Percentiles rank a stretch among this genome's conserved stretches.
Evolutionary conservation across 2,797 vertebrate genomes (phyloP).

Genomic region (Danio kyathit): DNA sequence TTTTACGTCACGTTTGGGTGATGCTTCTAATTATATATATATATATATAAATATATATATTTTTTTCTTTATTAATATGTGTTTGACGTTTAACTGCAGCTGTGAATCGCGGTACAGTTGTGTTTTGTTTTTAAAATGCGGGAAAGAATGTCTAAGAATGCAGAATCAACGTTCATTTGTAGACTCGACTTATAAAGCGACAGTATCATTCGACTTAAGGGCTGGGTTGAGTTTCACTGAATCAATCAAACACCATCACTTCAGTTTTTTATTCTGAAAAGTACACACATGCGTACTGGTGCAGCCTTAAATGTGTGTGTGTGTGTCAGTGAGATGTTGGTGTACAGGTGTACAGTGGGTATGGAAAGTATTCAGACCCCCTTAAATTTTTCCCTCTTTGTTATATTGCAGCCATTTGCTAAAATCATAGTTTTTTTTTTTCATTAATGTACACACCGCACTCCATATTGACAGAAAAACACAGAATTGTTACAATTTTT

Average conservation of each 20-base stretch:
- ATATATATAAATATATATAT: constrained; percentile 19
- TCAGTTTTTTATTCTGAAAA: constrained; percentile 65
- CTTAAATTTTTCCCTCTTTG: no score
- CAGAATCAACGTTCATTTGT: constrained; percentile 82
- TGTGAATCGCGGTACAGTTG: constrained; percentile 97
- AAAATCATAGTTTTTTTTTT: no score
- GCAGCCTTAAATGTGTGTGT: constrained; percentile 69
- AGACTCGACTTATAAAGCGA: constrained; percentile 73
- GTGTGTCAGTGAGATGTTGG: constrained; percentile 59
- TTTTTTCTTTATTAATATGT: constrained; percentile 80
- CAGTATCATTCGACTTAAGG: constrained; percentile 59
- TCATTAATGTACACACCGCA: no score
- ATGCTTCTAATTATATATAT: constrained; percentile 78
- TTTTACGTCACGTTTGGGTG: constrained; percentile 87
- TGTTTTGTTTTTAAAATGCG: constrained; percentile 86
- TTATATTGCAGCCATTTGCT: no score
- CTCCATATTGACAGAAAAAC: no score
- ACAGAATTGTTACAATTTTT: no score
- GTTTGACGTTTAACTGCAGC: constrained; percentile 88
- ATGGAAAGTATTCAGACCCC: no score
- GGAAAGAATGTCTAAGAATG: constrained; percentile 77
- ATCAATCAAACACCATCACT: constrained; percentile 67
- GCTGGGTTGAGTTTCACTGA: constrained; percentile 65
- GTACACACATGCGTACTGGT: constrained; percentile 70
- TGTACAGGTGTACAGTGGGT: constrained; percentile 61